Base-by-base conservation (phyloP, 1,140 invertebrate species). In the Atta colombica region DNA sequence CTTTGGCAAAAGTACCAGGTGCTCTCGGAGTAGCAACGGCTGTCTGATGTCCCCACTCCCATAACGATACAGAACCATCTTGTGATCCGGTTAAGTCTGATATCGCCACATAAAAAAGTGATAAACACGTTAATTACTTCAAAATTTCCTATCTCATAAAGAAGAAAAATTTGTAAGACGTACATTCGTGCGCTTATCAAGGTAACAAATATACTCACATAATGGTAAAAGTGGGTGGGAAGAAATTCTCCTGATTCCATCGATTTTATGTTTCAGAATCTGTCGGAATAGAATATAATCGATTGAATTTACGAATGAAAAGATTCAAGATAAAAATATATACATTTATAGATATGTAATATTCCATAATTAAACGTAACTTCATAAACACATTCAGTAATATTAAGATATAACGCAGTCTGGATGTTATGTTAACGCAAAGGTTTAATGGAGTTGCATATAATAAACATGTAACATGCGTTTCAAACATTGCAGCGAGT, bases 41-140 rank as follows among this genome's bases (percentile, higher is more conserved):
- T 85, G 98, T 97, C 53, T 97, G 96, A 94, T 99, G 99, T 28
- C 98, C 98, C 99, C 99, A 99, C 96, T 99, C 99, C 99, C 99
- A 99, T 85, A 99, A 96, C 87, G 98, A 97, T 6, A 99, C 99
- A 2, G 99, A 99, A 14, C 99, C 99, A 96, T 99, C 99, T 94
- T 99, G 98, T 75, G 98, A 98, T 77, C 99, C 99, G 74, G 98
- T 99, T 89, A 99, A 95, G 96, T 99, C 98, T 99, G 90, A 63
- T 72, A 10, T 65, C 7, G 6, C 14, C 65, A 58, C 3, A 25
- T 6, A 14, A 18, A 21, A 86, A 18, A 55, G 0, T 92, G 88
- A 85, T 60, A 86, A 69, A 75, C 55, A 8, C 49, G 18, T 86
- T 77, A 58, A 63, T 80, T 86, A 81, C 6, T 69, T 80, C n/a